These are phyloP conservation scores for Tanytarsus gracilentus DNA, from an alignment of 2,888 invertebrate species.

Conservation along the genomic window DNA sequence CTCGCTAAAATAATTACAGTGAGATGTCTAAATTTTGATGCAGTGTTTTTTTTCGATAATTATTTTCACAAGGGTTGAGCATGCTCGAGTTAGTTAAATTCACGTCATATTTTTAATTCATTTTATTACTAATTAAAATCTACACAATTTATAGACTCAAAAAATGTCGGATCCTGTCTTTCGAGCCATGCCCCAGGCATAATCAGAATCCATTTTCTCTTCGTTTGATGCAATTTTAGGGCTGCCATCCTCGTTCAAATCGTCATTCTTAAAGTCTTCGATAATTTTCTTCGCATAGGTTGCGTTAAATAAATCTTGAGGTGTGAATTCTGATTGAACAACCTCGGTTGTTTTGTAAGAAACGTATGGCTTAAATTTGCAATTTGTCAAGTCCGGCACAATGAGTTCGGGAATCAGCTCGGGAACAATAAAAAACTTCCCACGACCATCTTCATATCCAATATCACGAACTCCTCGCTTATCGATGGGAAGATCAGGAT, in stretches of 20 bases:
- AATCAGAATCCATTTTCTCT: slow-evolving; percentile 61
- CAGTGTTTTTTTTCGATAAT: too few relatives aligned
- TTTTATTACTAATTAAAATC: too few relatives aligned
- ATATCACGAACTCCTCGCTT: slow-evolving; percentile 60
- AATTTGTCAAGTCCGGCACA: slow-evolving; percentile 79
- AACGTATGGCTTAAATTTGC: slow-evolving; percentile 86
- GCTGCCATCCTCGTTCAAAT: slow-evolving; percentile 59
- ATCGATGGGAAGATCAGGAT: slow-evolving; percentile 56
- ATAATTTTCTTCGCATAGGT: slow-evolving; percentile 72
- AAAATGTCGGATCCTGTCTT: slow-evolving; percentile 79
- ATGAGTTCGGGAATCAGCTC: slow-evolving; percentile 89
- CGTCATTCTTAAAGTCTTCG: slow-evolving; percentile 60
- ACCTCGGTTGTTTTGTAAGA: slow-evolving; percentile 74
- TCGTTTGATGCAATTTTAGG: slow-evolving; percentile 61
- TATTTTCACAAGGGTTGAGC: too few relatives aligned
- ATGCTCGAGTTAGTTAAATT: too few relatives aligned
- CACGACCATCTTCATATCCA: too few relatives aligned
- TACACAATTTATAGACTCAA: too few relatives aligned
- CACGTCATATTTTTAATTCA: too few relatives aligned
- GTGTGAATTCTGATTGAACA: slow-evolving; percentile 69
- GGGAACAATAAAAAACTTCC: slow-evolving; percentile 55
- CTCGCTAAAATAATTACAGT: too few relatives aligned
- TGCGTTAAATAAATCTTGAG: slow-evolving; percentile 71
- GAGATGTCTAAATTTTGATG: too few relatives aligned
- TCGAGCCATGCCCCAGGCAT: slow-evolving; percentile 60